Conservation (phyloP, 2,888 invertebrate genomes). For the Polyploca ridens region DNA sequence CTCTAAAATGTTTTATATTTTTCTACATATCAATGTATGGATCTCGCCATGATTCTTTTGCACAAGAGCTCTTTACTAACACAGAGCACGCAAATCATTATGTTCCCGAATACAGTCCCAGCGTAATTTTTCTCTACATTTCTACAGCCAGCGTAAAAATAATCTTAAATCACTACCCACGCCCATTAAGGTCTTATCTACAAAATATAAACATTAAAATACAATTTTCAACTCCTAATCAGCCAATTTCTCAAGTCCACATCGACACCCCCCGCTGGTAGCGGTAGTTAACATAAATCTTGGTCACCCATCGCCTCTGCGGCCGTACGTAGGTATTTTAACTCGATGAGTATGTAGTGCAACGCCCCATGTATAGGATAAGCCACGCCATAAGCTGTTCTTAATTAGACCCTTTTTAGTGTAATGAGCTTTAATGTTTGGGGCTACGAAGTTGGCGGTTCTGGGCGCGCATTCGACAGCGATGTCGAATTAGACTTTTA, state of each 20-base stretch:
- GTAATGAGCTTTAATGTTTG: conserved; percentile 47
- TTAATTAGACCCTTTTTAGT: conserved; percentile 57
- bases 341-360: conserved; percentile 35
- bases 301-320: conserved; percentile 25
- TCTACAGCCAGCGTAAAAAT: background rate
- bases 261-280: conserved; percentile 27
- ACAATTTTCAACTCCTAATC: conserved; percentile 22
- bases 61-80: too few species aligned
- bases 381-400: conserved; percentile 41
- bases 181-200: background rate
- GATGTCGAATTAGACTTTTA: too few species aligned
- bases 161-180: background rate
- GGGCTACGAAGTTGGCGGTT: conserved; percentile 29
- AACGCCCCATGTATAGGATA: conserved; percentile 57
- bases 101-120: background rate
- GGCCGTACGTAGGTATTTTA: conserved; percentile 20
- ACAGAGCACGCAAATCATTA: too few species aligned
- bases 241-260: conserved; percentile 34
- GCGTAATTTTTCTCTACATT: background rate
- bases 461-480: background rate
- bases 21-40: too few species aligned
- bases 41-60: too few species aligned
- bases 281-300: conserved; percentile 37
- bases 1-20: too few species aligned
- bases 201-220: conserved; percentile 8